These are phyloP conservation scores for Emydura subglobosa DNA, from an alignment of 2,113 vertebrate species.

Conservation along the genomic window DNA sequence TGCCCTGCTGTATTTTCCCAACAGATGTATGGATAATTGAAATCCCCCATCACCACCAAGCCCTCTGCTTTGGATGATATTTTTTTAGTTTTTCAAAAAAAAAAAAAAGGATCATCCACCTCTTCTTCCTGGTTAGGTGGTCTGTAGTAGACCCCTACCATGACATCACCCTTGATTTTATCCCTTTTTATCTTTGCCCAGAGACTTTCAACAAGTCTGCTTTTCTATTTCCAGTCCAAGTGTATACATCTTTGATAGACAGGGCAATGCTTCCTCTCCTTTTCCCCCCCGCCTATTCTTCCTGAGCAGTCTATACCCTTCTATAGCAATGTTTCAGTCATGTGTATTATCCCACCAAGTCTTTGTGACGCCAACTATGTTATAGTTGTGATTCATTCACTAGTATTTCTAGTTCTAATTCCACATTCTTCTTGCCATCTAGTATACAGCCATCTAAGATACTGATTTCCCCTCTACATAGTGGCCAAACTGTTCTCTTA, in stretches of 20 bases:
- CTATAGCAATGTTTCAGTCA: neutral
- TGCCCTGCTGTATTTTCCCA: neutral
- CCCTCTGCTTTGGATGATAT: neutral
- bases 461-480: neutral
- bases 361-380: neutral
- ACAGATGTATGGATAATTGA: neutral
- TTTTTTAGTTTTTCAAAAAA: too few relatives aligned
- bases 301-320: neutral
- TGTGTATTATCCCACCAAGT: neutral
- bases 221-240: neutral
- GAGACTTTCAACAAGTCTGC: neutral
- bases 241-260: neutral
- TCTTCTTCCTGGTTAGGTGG: too few relatives aligned
- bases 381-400: neutral
- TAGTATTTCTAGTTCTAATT: neutral
- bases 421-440: neutral
- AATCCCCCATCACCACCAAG: neutral
- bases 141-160: neutral
- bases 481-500: conserved; percentile 12
- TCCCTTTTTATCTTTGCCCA: neutral
- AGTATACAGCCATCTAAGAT: too few relatives aligned
- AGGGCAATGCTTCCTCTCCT: neutral
- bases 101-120: too few relatives aligned
- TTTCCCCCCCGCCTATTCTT: neutral
- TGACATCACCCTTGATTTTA: neutral